These are phyloP conservation scores for Drosophila robusta DNA, from an alignment of 2,888 invertebrate species.

Conservation along the genomic window DNA sequence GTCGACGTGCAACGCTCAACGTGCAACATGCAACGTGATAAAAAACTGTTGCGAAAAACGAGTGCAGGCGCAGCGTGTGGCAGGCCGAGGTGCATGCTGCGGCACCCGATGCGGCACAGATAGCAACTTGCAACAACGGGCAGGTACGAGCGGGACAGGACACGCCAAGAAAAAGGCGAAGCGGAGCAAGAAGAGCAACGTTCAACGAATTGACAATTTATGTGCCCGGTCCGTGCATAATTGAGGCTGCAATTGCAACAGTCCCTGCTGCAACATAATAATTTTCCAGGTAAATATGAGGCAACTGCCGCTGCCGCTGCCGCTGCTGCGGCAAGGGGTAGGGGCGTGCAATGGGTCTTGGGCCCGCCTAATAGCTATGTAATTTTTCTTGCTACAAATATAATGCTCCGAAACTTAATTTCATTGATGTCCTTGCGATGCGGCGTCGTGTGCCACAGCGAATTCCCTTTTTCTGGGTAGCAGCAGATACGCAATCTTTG, in stretches of 20 bases:
- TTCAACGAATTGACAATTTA: conserved; percentile 77
- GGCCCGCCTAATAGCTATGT: conserved; percentile 68
- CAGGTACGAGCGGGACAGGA: conserved; percentile 32
- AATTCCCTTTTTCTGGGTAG: conserved; percentile 5
- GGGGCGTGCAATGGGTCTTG: background rate
- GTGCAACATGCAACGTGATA: conserved; percentile 11
- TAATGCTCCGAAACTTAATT: conserved; percentile 44
- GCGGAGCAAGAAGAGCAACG: conserved; percentile 25
- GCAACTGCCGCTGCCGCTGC: conserved; percentile 18
- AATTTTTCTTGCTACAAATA: conserved; percentile 70
- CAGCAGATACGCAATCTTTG: conserved; percentile 8
- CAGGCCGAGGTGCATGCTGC: conserved; percentile 21
- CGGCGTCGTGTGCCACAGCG: conserved; percentile 66
- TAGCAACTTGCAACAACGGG: conserved; percentile 16
- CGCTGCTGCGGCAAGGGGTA: conserved; percentile 16
- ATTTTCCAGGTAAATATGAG: conserved; percentile 63
- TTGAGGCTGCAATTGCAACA: conserved; percentile 63
- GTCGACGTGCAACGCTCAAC: conserved; percentile 2
- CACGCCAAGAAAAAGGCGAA: conserved; percentile 14
- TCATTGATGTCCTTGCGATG: conserved; percentile 72
- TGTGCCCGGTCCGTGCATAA: conserved; percentile 73
- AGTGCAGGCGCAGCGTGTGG: conserved; percentile 54
- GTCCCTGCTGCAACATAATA: conserved; percentile 47
- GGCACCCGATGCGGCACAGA: conserved; percentile 25
- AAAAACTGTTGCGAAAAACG: conserved; percentile 72